Percentiles rank a stretch among this genome's conserved stretches.
Conservation (phyloP, 1,140 invertebrate genomes). For the Philopotamus ludificatus region DNA sequence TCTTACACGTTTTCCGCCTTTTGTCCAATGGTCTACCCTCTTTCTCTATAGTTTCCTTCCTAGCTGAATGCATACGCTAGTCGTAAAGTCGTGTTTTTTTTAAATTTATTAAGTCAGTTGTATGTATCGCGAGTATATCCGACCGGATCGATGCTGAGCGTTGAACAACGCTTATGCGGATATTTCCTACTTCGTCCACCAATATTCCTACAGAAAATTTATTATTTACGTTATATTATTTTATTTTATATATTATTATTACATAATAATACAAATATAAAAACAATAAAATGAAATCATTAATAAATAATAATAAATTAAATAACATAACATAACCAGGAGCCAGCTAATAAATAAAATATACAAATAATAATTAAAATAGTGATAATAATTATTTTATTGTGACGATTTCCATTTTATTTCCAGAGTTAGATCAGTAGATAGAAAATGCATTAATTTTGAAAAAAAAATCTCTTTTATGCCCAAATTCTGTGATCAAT, state of each 20-base stretch:
- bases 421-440: constrained; percentile 39
- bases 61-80: constrained; percentile 8
- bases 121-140: constrained; percentile 8
- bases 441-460: constrained; percentile 31
- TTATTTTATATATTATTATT: neutral
- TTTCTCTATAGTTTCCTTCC: constrained; percentile 13
- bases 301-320: no score
- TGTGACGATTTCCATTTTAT: neutral
- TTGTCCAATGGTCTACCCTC: no score
- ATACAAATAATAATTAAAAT: no score
- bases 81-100: constrained; percentile 18
- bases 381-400: no score
- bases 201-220: neutral
- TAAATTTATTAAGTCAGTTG: constrained; percentile 24
- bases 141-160: constrained; percentile 15
- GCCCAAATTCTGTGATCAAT: constrained; percentile 36
- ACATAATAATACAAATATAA: neutral
- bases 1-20: no score
- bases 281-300: no score
- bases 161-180: neutral
- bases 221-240: no score
- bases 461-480: constrained; percentile 23
- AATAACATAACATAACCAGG: no score
- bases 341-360: no score
- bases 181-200: neutral